Conservation (phyloP, 2,113 vertebrate species). For the Rhabdornis inornatus region DNA sequence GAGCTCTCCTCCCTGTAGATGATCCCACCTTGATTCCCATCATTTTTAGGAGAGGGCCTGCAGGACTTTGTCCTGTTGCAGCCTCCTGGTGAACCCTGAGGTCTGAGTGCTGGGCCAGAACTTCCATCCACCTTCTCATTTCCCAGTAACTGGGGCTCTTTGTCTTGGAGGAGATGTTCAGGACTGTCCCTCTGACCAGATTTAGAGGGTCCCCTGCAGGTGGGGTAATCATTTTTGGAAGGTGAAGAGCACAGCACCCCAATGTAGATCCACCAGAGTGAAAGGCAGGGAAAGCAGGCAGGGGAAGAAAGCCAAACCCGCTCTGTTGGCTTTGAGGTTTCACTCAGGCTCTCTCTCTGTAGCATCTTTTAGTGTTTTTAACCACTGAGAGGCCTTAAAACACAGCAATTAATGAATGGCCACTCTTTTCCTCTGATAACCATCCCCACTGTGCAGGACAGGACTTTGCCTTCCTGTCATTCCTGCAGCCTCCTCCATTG, state of each 20-base stretch:
- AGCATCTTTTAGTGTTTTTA: neutral
- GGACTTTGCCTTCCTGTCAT: neutral
- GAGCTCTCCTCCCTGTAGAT: neutral
- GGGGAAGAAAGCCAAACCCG: neutral
- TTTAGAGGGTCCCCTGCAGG: neutral
- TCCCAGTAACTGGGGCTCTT: accelerated
- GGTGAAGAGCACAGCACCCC: neutral
- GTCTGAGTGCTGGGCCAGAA: neutral
- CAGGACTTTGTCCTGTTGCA: neutral
- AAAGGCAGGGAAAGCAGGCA: neutral
- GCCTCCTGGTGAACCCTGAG: neutral
- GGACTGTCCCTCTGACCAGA: neutral
- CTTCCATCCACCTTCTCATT: neutral
- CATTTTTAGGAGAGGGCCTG: neutral
- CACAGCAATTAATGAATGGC: neutral
- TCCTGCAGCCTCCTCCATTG: neutral
- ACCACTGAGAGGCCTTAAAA: neutral
- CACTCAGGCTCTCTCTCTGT: neutral
- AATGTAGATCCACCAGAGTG: neutral
- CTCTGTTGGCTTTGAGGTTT: neutral
- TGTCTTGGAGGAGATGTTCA: neutral
- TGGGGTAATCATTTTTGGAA: neutral
- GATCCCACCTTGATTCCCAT: neutral
- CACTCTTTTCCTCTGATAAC: neutral
- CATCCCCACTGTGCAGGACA: neutral